Conservation (phyloP, 1,140 invertebrate genomes). For the Luehdorfia chinensis region DNA sequence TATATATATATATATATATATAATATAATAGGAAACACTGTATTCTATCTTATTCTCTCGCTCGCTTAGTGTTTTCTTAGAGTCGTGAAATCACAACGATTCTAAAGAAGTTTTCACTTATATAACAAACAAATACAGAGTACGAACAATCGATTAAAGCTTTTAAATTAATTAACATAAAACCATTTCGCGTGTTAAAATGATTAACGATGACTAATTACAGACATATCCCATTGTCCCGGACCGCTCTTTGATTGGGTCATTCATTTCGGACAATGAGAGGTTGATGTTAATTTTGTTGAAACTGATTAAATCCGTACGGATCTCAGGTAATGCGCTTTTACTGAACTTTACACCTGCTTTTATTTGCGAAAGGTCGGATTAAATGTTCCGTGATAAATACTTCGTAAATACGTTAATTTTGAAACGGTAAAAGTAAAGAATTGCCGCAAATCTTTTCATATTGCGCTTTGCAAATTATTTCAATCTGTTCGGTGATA, state of each 20-base stretch:
- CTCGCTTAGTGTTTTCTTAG: no score
- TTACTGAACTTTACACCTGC: not conserved
- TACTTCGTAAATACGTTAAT: not conserved
- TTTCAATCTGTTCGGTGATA: no score
- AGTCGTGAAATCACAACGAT: no score
- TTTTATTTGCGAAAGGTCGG: conserved; percentile 6
- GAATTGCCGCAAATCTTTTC: no score
- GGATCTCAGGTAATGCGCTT: not conserved
- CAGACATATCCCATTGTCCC: conserved; percentile 9
- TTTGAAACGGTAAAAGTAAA: no score
- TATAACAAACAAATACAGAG: no score
- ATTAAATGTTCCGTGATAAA: not conserved
- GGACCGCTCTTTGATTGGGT: conserved; percentile 12
- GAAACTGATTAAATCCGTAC: conserved; percentile 6
- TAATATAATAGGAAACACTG: no score
- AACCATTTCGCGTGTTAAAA: conserved; percentile 10
- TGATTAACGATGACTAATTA: conserved; percentile 10
- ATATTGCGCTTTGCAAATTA: no score
- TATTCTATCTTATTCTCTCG: no score
- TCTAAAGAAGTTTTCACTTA: no score
- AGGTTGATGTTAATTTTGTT: conserved; percentile 9
- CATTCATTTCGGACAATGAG: conserved; percentile 4
- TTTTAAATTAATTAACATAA: conserved; percentile 8
- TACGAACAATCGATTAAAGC: not conserved
- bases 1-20: no score